A percentile compares a stretch with the other conserved stretches of the same genome.
Evolutionary conservation across 2,113 vertebrate species (phyloP).

Genomic region (Peromyscus polionotus): DNA sequence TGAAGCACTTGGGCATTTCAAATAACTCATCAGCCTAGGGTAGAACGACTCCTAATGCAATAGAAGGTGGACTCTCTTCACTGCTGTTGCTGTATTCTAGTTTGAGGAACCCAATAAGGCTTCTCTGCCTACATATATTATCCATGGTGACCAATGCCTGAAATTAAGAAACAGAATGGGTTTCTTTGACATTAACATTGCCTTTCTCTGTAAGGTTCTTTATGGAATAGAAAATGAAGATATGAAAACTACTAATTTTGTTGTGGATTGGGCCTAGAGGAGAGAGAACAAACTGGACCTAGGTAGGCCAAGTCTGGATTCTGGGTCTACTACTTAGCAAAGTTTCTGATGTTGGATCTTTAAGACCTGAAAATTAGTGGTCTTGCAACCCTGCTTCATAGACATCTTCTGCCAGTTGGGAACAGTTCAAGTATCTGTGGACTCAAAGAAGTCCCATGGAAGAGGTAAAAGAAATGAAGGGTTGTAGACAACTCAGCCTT

Average conservation of each 20-base stretch:
- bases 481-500: not conserved
- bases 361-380: not conserved
- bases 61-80: not conserved
- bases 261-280: not conserved
- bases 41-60: not conserved
- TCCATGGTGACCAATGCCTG: not conserved
- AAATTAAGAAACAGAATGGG: not conserved
- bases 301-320: not conserved
- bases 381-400: not conserved
- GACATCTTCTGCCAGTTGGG: not conserved
- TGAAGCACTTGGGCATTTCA: not conserved
- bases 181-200: not conserved
- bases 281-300: not conserved
- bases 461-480: accelerated
- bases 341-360: not conserved
- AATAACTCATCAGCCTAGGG: not conserved
- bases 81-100: not conserved
- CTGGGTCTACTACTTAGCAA: not conserved
- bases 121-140: not conserved
- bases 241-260: not conserved
- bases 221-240: not conserved
- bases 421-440: not conserved
- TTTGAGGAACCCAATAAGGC: not conserved
- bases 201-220: constrained; percentile 3
- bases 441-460: not conserved